Base-by-base conservation (phyloP, 2,888 invertebrate genomes). In the Pyrgus malvae region DNA sequence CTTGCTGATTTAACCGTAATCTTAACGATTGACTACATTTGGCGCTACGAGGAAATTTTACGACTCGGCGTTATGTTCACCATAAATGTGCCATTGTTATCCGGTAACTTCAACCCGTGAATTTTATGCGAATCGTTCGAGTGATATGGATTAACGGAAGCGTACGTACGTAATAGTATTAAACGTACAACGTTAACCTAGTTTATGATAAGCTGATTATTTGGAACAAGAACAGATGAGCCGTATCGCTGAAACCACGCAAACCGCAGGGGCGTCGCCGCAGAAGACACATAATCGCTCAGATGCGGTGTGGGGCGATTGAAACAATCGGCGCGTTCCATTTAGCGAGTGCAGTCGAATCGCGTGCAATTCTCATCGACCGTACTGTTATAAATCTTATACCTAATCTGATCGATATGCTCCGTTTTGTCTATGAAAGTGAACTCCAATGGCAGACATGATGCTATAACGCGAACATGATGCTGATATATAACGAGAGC, bases 281-380 rank as follows among this genome's bases (percentile, higher is more conserved):
- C 48, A 48, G 38, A 27, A 38, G 48, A 48, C 48, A 38, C 37
- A 27, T 38, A 12, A 38, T 38, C 48, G 38, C 38, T 37, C 48
- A 35, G 35, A 11, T 31, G 41, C 42, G 29, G 29, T 9, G 29
- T 31, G 21, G 19, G 25, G n/a, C 16, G 46, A 37, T 48, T 17
- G 48, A 37, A 38, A 48, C 48, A 42, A 50, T 42, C 41, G 16
- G 14, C 5, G 40, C 76, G 80, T 60, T 70, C 80, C 65, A 78
- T 71, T 73, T 78, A 76, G 78, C 62, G 65, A 70, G 68, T 71
- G 75, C 69, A 72, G 70, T 69, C 65, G 64, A 59, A 61, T 64
- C 68, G 64, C 68, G 62, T 72, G 73, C 69, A 72, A 77, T 76
- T 83, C 80, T 80, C 80, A 78, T 80, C 74, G 70, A 61, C 73